These are phyloP conservation scores for Coelinius sp. DNA, from an alignment of 2,888 invertebrate genomes.

Conservation along the genomic window DNA sequence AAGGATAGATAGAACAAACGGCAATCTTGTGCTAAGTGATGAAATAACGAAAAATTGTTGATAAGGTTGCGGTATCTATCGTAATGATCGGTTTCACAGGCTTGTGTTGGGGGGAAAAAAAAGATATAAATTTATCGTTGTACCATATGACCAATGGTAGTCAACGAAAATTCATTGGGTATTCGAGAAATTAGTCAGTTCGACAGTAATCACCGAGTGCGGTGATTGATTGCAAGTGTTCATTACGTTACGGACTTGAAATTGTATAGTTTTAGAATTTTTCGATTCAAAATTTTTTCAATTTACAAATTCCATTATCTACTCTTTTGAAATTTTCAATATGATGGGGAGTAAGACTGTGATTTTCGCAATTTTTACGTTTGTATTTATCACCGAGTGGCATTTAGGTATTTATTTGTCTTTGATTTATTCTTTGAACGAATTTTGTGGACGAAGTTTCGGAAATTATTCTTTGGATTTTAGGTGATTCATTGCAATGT, in stretches of 20 bases:
- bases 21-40: not conserved
- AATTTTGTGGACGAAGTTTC: not conserved
- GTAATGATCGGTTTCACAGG: not conserved
- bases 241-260: not conserved
- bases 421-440: not conserved
- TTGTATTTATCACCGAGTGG: not conserved
- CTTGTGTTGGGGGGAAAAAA: not conserved
- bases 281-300: too few relatives aligned
- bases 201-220: not conserved
- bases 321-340: not conserved
- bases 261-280: not conserved
- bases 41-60: not conserved
- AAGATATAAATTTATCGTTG: not conserved
- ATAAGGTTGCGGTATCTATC: not conserved
- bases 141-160: not conserved
- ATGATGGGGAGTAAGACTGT: not conserved
- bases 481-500: not conserved
- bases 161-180: not conserved
- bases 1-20: not conserved
- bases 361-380: not conserved
- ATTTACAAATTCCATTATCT: too few relatives aligned
- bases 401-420: not conserved
- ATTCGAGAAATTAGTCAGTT: not conserved
- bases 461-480: not conserved
- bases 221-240: not conserved